These are phyloP conservation scores for Gorsachius magnificus DNA, from an alignment of 2,797 vertebrate genomes.

Conservation along the genomic window DNA sequence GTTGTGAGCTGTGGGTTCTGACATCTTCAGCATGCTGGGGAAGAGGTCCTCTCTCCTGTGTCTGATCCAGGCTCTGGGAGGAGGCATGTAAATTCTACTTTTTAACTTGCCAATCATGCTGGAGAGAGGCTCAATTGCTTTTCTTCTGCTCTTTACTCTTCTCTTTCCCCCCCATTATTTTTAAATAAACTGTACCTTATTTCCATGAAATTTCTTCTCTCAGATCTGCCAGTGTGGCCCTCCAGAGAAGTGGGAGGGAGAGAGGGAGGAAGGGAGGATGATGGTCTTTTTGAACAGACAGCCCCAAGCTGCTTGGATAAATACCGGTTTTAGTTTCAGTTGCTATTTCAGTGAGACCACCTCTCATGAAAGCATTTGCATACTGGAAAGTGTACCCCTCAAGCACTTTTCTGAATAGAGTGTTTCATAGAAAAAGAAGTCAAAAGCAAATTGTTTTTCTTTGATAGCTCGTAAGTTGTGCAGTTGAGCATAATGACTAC, in stretches of 20 bases:
- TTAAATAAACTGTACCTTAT: conserved; percentile 50
- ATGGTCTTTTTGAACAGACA: conserved; percentile 2
- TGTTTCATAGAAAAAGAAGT: neutral
- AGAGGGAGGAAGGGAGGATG: neutral
- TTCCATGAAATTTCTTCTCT: conserved; percentile 34
- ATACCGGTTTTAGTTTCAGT: conserved; percentile 40
- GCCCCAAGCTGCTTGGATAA: conserved; percentile 46
- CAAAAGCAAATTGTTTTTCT: conserved; percentile 53
- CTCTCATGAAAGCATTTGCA: conserved; percentile 42
- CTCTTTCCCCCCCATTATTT: neutral
- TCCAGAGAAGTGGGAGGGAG: neutral
- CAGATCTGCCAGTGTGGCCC: conserved; percentile 48
- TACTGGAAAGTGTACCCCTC: neutral
- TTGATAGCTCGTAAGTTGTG: neutral
- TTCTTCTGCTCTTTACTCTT: neutral
- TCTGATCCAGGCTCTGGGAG: neutral
- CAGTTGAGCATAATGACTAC: neutral
- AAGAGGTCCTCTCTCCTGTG: neutral
- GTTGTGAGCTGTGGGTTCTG: neutral
- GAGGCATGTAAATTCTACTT: neutral
- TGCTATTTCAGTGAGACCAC: conserved; percentile 51
- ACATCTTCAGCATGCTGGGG: neutral
- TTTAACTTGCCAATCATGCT: neutral
- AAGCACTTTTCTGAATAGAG: conserved; percentile 24
- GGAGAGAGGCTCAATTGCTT: neutral